Percentiles rank a stretch among this genome's conserved stretches.
phyloP scores from a whole-genome alignment of 1,140 invertebrate genomes.

The Oreohelix idahoensis region DNA sequence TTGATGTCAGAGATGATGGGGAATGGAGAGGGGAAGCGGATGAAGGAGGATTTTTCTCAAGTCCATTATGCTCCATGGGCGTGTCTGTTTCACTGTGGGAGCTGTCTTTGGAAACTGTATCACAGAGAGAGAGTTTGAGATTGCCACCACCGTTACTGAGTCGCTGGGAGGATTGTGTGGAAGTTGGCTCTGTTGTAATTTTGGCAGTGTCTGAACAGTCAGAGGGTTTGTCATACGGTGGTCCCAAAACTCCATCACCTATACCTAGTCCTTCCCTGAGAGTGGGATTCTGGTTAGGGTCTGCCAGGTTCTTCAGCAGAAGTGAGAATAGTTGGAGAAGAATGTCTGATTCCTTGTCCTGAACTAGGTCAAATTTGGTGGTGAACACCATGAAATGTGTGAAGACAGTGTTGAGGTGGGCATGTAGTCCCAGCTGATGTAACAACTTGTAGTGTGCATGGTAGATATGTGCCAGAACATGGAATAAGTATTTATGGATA shows the following conservation, averaged over 20 bases:
- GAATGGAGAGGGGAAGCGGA: not conserved
- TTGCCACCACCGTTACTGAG: conserved; percentile 32
- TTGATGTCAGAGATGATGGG: not conserved
- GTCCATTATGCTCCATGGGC: conserved; percentile 5
- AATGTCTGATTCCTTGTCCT: conserved; percentile 93
- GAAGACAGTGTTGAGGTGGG: conserved; percentile 95
- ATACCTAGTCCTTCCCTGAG: conserved; percentile 31
- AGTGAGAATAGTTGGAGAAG: conserved; percentile 77
- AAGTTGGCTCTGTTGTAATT: not conserved
- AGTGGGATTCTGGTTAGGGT: conserved; percentile 61
- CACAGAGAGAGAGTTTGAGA: conserved; percentile 22
- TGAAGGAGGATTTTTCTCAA: not conserved
- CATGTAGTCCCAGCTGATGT: conserved; percentile 89
- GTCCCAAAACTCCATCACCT: conserved; percentile 6
- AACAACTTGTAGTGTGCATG: conserved; percentile 97
- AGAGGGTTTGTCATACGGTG: not conserved
- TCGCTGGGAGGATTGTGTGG: not conserved
- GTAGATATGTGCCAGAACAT: conserved; percentile 97
- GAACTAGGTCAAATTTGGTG: conserved; percentile 88
- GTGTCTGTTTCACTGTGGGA: not conserved
- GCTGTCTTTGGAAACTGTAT: conserved; percentile 12
- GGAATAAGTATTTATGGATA: conserved; percentile 95
- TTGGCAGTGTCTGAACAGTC: not conserved
- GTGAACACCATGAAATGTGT: conserved; percentile 93
- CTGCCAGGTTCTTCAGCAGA: conserved; percentile 63